Evolutionary conservation across 2,113 vertebrate genomes (phyloP), one percentile per base, ranked within the genome.

Genomic region (Hoplias malabaricus): DNA sequence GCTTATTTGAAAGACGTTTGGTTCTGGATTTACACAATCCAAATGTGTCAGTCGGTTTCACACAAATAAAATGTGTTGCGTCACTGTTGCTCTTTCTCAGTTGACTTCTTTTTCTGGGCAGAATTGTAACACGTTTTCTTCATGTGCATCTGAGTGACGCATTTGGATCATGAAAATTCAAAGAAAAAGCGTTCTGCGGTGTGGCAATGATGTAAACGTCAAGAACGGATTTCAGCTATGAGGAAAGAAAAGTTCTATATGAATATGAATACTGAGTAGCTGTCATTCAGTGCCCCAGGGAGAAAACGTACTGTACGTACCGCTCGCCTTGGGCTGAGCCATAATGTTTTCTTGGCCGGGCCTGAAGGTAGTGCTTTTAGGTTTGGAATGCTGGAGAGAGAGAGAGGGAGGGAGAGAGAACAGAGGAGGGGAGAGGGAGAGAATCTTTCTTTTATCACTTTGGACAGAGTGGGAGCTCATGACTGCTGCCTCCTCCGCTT

Each of bases 401-500:
- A 36, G 57, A 63, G 29, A 53, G 68, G 10, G 61, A 40, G 42
- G 14, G 40, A 42, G 38, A 54, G 56, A 19, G 38, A 27, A n/a
- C n/a, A n/a, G 43, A 48, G 21, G 33, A 14, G 19, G 67, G 46
- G 3, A 29, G 54, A 9, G 53, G 10, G 53, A 25, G 53, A 25
- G 53, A 25, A 23, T 56, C 53, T 56, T 57, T 21, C 16, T 31
- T 25, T 70, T 71, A 71, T 78, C 50, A 38, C 56, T 71, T 31
- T 31, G 76, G 31, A 53, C 42, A 16, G 43, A 36, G 23, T 71
- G 31, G 43, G 69, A 27, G 21, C 31, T 38, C 54, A 36, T 59
- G 53, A 69, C 25, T 36, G 42, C 67, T 61, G 14, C 76, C 68
- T 62, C 46, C 57, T 50, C 46, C 21, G n/a, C 48, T 53, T 77